phyloP scores from a whole-genome alignment of 2,113 vertebrate genomes.

The Pontoporia blainvillei region DNA sequence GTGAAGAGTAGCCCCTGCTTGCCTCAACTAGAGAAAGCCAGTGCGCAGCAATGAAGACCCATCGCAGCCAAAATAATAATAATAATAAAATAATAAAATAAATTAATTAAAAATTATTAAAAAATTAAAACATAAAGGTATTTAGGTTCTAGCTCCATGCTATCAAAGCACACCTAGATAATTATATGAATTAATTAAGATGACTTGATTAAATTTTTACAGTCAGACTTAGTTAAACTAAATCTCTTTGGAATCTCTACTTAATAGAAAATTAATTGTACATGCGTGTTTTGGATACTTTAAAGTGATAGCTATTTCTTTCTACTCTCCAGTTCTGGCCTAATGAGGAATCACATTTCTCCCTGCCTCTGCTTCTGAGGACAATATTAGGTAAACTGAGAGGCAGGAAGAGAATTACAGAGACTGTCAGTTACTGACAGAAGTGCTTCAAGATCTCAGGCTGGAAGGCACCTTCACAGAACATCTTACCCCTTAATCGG shows the following conservation, averaged over 20 bases:
- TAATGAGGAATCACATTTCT: not conserved
- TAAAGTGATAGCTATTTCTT: not conserved
- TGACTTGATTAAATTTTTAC: slow-evolving; percentile 53
- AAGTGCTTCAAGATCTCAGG: not conserved
- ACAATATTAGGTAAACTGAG: not conserved
- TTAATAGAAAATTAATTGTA: slow-evolving; percentile 42
- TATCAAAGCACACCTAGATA: slow-evolving; percentile 67
- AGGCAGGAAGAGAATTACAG: not conserved
- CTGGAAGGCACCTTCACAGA: not conserved
- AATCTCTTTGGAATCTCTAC: slow-evolving; percentile 62
- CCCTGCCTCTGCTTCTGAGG: not conserved
- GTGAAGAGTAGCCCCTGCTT: no score
- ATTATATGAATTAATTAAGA: slow-evolving; percentile 74
- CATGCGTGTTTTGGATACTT: not conserved
- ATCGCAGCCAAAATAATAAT: no score
- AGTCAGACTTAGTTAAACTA: slow-evolving; percentile 54
- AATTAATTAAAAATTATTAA: no score
- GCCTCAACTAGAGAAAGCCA: no score
- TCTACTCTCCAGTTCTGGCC: not conserved
- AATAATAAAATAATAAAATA: no score
- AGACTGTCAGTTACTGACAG: not conserved
- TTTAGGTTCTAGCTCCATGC: slow-evolving; percentile 55
- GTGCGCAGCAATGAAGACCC: no score
- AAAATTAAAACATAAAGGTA: not conserved
- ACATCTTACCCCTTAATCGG: not conserved